Evolutionary conservation across 2,888 invertebrate genomes (phyloP).

Genomic region (Phortica magna): DNA sequence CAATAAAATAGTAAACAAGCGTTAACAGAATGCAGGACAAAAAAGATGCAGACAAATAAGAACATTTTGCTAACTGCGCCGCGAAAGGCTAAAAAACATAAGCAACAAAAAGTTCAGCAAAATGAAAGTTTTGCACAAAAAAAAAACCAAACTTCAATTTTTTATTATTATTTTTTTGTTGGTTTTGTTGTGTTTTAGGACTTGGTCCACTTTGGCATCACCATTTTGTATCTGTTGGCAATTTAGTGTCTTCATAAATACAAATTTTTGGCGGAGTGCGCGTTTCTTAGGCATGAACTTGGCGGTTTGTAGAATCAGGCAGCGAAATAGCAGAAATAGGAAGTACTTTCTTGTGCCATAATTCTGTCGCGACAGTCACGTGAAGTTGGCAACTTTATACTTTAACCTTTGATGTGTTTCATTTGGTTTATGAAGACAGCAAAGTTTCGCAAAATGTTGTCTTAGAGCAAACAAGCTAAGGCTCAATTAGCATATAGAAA

Average conservation of each 20-base stretch:
- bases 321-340: neutral
- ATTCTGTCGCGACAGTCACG: neutral
- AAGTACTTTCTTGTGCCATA: neutral
- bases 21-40: slow-evolving; percentile 38
- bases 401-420: neutral
- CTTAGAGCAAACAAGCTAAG: neutral
- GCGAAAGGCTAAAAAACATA: slow-evolving; percentile 9
- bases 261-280: slow-evolving; percentile 52
- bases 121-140: slow-evolving; percentile 40
- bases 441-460: neutral
- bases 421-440: neutral
- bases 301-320: too few relatives aligned
- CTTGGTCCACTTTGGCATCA: slow-evolving; percentile 20
- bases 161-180: slow-evolving; percentile 10
- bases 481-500: neutral
- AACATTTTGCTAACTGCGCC: slow-evolving; percentile 52
- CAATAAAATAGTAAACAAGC: slow-evolving; percentile 69
- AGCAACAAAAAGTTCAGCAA: slow-evolving; percentile 50
- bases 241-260: slow-evolving; percentile 70
- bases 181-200: neutral
- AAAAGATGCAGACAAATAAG: slow-evolving; percentile 39
- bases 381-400: neutral
- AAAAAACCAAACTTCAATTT: slow-evolving; percentile 36
- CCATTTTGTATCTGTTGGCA: slow-evolving; percentile 45
- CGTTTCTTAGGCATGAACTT: neutral